Conservation (phyloP, 2,888 invertebrate genomes). For the Caenorhabditis sp. region DNA sequence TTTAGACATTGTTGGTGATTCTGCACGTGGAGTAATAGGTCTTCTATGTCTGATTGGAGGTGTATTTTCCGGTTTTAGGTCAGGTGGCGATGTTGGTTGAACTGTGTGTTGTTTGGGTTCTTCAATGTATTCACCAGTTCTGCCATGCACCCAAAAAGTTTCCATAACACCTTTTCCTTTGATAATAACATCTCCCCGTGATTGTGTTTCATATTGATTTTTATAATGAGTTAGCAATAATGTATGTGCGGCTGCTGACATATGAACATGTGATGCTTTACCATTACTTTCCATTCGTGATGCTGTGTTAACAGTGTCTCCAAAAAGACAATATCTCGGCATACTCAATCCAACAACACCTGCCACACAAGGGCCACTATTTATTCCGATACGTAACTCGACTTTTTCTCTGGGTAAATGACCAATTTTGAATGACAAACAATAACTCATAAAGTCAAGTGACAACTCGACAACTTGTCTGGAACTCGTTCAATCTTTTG, state of each 20-base stretch:
- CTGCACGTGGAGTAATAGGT: not conserved
- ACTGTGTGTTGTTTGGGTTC: conserved; percentile 6
- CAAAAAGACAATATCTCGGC: conserved; percentile 67
- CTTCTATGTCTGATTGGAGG: conserved; percentile 16
- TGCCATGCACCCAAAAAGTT: conserved; percentile 55
- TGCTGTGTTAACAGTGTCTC: conserved; percentile 68
- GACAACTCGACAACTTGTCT: conserved; percentile 63
- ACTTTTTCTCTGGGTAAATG: conserved; percentile 64
- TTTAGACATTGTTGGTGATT: conserved; percentile 19
- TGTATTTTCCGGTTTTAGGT: not conserved
- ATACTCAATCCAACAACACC: conserved; percentile 63
- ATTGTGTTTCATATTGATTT: conserved; percentile 59
- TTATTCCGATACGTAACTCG: conserved; percentile 63
- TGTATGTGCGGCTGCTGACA: conserved; percentile 57
- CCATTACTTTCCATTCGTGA: conserved; percentile 67
- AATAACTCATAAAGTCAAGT: conserved; percentile 57
- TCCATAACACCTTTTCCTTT: conserved; percentile 64
- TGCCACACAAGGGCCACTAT: conserved; percentile 56
- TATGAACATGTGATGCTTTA: conserved; percentile 62
- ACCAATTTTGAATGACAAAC: conserved; percentile 50
- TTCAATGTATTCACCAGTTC: not conserved
- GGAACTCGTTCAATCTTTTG: conserved; percentile 4
- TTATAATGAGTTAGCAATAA: conserved; percentile 52
- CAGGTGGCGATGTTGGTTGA: conserved; percentile 12
- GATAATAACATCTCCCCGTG: conserved; percentile 66